Base-by-base conservation (phyloP, 2,888 invertebrate species). In the Drosophila emarginata region DNA sequence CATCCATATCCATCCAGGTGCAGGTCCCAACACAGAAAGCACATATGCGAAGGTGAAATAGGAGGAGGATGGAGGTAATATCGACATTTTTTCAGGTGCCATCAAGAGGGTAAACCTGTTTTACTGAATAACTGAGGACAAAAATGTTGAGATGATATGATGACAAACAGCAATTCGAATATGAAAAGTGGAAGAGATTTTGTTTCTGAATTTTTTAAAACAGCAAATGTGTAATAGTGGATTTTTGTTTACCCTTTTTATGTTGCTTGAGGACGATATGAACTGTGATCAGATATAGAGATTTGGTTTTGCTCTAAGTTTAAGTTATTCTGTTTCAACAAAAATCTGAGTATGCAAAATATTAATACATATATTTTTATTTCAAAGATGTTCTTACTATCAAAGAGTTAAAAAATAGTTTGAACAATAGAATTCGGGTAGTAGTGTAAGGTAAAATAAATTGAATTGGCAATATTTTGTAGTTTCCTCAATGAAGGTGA, bases 71-170 rank as follows among this genome's bases (percentile, higher is more conserved):
- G 57, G 39, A 9, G 9, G 37, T 11, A 36, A 21, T 65, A 72
- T 73, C 74, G 65, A 32, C 75, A 61, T 61, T 65, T 65, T 69
- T 77, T 64, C 50, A 63, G 65, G 61, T 72, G 76, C 68, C 76
- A 62, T 72, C 69, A 66, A 61, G 61, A 64, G 56, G 14, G 45
- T 28, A 59, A 65, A 71, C 72, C 66, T 52, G 67, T 59, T 52
- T 53, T 56, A 36, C 54, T 12, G 26, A 37, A 60, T 65, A 65
- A 57, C 39, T 53, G 62, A 68, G 69, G 68, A 57, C 69, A 32
- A 32, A 32, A 69, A 53, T 71, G 70, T 56, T 71, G 68, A 68
- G 51, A 60, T 57, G 71, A 71, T 51, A 65, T 64, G 70, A 71
- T 71, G 70, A 71, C 70, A 71, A 60, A 71, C 36, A 56, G 71